Conservation (phyloP, 2,113 vertebrate species). For the Chelonoidis abingdonii region DNA sequence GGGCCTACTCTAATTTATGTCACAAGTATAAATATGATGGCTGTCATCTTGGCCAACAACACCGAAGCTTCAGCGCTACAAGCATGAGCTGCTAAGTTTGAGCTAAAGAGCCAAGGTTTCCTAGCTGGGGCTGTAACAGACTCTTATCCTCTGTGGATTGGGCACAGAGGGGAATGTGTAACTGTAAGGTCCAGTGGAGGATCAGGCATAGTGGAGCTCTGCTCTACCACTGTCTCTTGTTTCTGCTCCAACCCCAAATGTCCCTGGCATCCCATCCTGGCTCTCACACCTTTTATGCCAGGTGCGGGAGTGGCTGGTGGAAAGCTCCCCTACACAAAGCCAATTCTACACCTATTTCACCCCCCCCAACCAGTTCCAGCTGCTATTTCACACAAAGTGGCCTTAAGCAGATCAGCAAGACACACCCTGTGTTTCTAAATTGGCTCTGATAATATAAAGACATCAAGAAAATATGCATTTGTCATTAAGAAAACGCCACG, state of each 20-base stretch:
- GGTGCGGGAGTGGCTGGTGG: neutral
- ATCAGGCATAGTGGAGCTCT: neutral
- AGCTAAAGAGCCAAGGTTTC: neutral
- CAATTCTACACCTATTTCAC: neutral
- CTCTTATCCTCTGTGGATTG: neutral
- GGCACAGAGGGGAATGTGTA: neutral
- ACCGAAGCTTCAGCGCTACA: neutral
- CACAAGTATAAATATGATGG: neutral
- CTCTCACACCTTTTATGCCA: neutral
- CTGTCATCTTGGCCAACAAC: neutral
- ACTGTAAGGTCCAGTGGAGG: neutral
- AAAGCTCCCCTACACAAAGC: neutral
- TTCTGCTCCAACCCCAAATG: neutral
- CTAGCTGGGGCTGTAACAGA: neutral
- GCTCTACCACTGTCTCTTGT: neutral
- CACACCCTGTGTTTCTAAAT: neutral
- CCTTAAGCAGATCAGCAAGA: neutral
- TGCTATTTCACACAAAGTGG: neutral
- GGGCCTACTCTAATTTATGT: neutral
- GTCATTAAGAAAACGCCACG: neutral
- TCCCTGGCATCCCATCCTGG: neutral
- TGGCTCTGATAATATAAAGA: neutral
- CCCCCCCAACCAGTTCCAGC: neutral
- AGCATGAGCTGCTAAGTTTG: neutral
- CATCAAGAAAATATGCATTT: neutral